These are phyloP conservation scores for Gymnorhina tibicen DNA, from an alignment of 2,113 vertebrate species.

Conservation along the genomic window DNA sequence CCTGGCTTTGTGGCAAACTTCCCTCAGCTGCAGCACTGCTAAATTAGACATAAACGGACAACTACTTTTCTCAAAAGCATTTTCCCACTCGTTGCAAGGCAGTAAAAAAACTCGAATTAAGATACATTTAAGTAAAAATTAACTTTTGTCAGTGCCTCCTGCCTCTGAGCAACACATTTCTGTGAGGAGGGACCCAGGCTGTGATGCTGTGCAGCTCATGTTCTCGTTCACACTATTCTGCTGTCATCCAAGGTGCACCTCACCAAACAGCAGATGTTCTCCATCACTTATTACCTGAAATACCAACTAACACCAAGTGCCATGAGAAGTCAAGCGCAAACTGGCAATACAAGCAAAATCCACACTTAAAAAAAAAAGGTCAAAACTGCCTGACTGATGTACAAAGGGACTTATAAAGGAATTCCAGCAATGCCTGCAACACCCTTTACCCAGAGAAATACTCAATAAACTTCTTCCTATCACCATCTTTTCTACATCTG, in stretches of 20 bases:
- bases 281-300: neutral
- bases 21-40: neutral
- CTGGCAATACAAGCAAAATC: neutral
- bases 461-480: neutral
- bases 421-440: constrained; percentile 24
- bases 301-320: neutral
- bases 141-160: neutral
- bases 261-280: neutral
- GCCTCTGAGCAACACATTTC: neutral
- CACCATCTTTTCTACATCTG: neutral
- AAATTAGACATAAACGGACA: neutral
- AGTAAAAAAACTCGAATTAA: neutral
- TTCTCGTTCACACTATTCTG: neutral
- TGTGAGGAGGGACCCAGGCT: neutral
- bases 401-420: neutral
- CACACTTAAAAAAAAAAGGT: neutral
- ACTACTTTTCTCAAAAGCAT: neutral
- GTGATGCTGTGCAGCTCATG: neutral
- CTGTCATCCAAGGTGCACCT: neutral
- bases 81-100: neutral
- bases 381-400: neutral
- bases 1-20: neutral
- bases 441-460: neutral
- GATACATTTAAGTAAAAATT: neutral
- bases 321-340: neutral